These are phyloP conservation scores for Micrasema minimum DNA, from an alignment of 1,140 invertebrate species.

Conservation along the genomic window DNA sequence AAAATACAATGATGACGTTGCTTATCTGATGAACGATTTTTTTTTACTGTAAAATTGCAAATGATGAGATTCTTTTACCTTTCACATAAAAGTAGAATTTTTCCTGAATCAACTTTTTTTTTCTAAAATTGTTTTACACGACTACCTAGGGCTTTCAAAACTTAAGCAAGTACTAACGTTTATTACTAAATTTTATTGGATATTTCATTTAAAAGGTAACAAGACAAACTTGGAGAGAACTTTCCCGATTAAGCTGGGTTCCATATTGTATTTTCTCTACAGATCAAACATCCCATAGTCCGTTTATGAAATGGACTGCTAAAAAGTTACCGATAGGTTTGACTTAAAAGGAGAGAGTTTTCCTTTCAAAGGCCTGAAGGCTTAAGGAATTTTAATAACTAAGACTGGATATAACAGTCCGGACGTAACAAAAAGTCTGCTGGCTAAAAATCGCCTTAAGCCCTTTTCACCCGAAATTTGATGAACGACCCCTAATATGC, in stretches of 20 bases:
- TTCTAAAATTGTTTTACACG: too few relatives aligned
- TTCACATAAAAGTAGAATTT: too few relatives aligned
- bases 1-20: too few relatives aligned
- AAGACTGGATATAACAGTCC: slow-evolving; percentile 28
- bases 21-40: too few relatives aligned
- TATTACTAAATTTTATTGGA: neutral
- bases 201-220: slow-evolving; percentile 7
- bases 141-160: too few relatives aligned
- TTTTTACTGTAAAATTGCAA: too few relatives aligned
- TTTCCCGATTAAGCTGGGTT: slow-evolving; percentile 5
- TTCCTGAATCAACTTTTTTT: too few relatives aligned
- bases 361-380: slow-evolving; percentile 31
- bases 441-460: slow-evolving; percentile 21
- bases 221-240: slow-evolving; percentile 20
- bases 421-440: slow-evolving; percentile 13
- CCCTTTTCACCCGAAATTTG: slow-evolving; percentile 17
- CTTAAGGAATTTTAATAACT: slow-evolving; percentile 35
- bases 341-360: slow-evolving; percentile 29
- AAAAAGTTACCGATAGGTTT: slow-evolving; percentile 30
- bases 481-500: slow-evolving; percentile 28
- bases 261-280: slow-evolving; percentile 19
- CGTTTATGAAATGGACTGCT: slow-evolving; percentile 21
- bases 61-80: too few relatives aligned
- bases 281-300: slow-evolving; percentile 30
- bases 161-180: too few relatives aligned